phyloP scores from a whole-genome alignment of 2,888 invertebrate genomes.

The Plagiodera versicolora region DNA sequence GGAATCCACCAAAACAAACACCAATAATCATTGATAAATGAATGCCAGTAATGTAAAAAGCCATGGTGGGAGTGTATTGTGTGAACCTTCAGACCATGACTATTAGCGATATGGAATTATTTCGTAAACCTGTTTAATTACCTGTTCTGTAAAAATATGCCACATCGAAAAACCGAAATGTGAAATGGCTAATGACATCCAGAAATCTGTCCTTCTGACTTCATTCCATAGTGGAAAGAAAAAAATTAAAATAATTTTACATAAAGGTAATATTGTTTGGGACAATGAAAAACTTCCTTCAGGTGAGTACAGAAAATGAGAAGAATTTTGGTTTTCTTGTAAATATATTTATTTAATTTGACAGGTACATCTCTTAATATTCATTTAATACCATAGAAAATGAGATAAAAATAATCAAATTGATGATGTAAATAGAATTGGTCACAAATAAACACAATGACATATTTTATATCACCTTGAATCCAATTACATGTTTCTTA shows the following conservation, averaged over 20 bases:
- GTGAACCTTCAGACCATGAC: background rate
- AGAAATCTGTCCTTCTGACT: slow-evolving; percentile 49
- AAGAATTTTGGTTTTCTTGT: too few species aligned
- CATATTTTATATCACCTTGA: too few species aligned
- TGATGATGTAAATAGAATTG: too few species aligned
- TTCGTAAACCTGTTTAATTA: background rate
- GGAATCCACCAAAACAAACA: too few species aligned
- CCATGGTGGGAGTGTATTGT: background rate
- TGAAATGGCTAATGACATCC: slow-evolving; percentile 42
- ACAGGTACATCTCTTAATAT: too few species aligned
- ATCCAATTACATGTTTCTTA: too few species aligned
- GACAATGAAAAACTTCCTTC: slow-evolving; percentile 61
- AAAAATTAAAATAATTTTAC: slow-evolving; percentile 64
- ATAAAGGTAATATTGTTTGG: slow-evolving; percentile 65
- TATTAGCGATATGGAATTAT: background rate
- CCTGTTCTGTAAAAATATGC: background rate
- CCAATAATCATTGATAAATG: too few species aligned
- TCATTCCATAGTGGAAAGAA: slow-evolving; percentile 65
- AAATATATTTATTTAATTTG: too few species aligned
- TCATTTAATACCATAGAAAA: too few species aligned
- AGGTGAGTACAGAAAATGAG: slow-evolving; percentile 55
- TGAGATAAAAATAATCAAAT: too few species aligned
- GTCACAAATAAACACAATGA: too few species aligned
- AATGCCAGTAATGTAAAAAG: too few species aligned
- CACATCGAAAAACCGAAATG: slow-evolving; percentile 17